These are phyloP conservation scores for Channallabes apus DNA, from an alignment of 2,797 vertebrate genomes.

Conservation along the genomic window DNA sequence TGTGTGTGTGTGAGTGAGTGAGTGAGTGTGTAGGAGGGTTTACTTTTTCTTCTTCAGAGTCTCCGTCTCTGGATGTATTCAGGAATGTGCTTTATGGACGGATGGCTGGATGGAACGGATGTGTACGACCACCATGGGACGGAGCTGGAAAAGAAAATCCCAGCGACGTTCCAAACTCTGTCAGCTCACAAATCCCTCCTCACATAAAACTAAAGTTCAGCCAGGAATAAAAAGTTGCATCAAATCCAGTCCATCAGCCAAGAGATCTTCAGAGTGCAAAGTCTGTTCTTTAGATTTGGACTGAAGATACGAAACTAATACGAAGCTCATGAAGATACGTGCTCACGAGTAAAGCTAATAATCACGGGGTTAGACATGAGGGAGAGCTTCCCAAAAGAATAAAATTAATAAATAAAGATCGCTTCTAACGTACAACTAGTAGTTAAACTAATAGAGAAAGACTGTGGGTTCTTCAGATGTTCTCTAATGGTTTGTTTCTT, in stretches of 20 bases:
- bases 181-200: neutral
- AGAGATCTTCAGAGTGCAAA: neutral
- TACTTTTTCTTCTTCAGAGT: conserved; percentile 2
- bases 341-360: neutral
- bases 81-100: conserved; percentile 4
- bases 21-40: conserved; percentile 1
- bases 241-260: neutral
- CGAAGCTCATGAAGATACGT: too few species aligned
- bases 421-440: neutral
- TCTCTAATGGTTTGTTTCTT: neutral
- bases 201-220: neutral
- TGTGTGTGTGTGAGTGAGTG: conserved; percentile 19
- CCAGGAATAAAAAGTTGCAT: neutral
- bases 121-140: neutral
- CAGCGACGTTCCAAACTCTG: neutral
- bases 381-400: neutral
- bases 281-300: neutral
- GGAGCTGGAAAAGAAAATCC: conserved; percentile 8
- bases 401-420: neutral
- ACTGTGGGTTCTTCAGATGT: neutral
- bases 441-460: neutral
- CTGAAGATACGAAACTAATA: neutral
- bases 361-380: neutral
- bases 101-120: neutral
- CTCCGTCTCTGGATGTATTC: neutral